Evolutionary conservation across 2,888 invertebrate species (phyloP), one percentile per base, ranked within the genome.

Genomic region (Acanthosepion esculentum): DNA sequence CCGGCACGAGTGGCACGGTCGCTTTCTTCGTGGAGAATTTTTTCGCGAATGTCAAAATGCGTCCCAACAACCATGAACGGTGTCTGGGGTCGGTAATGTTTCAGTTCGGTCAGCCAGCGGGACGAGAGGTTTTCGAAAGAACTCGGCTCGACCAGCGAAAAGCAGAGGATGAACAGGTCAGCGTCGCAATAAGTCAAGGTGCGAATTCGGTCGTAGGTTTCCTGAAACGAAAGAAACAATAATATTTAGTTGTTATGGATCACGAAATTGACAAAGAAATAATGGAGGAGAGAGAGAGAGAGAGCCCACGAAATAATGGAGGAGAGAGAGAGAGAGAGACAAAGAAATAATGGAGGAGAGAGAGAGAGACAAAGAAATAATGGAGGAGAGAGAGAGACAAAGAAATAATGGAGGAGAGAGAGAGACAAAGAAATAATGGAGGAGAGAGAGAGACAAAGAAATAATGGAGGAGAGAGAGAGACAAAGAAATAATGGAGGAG

Each of bases 161-260:
- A 97, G 95, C 97, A 97, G 64, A 97, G 96, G 92, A 97, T 95
- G 95, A 97, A 97, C 15, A 97, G 96, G 95, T 97, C 97, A 0
- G 97, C 96, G 95, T 96, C 96, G 95, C 95, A 96, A 95, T 97
- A 97, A 29, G 96, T 95, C 93, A 97, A 95, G 7, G 96, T 96
- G 53, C 97, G 95, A 48, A 97, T 95, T 23, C 96, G 95, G 95
- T 97, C 97, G 95, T 97, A 97, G 0, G 96, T 96, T 94, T 96
- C 96, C 97, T 97, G 96, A 23, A 95, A 95, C 91, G 41, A 53
- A 91, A 23, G 33, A 50, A 15, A 50, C 0, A 50, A 50, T 50
- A 50, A 8, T 50, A 50, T 50, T 50, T 50, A 50, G 50, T 50
- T 50, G 15, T 50, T 15, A 41, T 41, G 41, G 41, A 41, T 41